Base-by-base conservation (phyloP, 2,888 invertebrate species). In the Erebia epiphron region DNA sequence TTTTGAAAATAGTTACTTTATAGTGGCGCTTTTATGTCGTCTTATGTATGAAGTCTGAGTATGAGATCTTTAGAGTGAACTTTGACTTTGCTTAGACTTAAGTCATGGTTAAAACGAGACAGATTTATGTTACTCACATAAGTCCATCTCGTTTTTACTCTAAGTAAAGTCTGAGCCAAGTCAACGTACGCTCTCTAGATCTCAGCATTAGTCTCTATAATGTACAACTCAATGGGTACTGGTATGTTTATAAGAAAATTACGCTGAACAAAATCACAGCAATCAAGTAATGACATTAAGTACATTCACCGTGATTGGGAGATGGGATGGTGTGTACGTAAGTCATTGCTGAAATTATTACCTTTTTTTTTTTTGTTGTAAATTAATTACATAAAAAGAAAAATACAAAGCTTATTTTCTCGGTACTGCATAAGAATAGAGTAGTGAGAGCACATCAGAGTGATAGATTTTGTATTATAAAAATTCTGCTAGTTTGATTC, bases 251-350 rank as follows among this genome's bases (percentile, higher is more conserved):
- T 73, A 77, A 75, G 70, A 75, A 72, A 72, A 75, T 75, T 73
- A 74, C 67, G 60, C 64, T 56, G 67, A 75, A 75, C 73, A 74
- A 71, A 75, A 74, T 74, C 71, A 68, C 76, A 70, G 68, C 78
- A 79, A 77, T 78, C 78, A 78, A 75, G 71, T 79, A 79, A 79
- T 75, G 69, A 73, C 67, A 73, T 79, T 77, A 79, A 76, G 73
- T 74, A 73, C 63, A 61, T 58, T 70, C 62, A 26, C 14, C 67
- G 60, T 75, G 75, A 75, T 76, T 76, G 75, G 69, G 69, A 60
- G 60, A 50, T 57, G 71, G 72, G 72, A 66, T 64, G 58, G 58
- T 67, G 67, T 49, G 69, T 18, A 35, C 71, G 72, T 18, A 76
- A 73, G 64, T 69, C 60, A 26, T 72, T 57, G 57, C 8, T 16